Evolutionary conservation across 2,113 vertebrate species (phyloP), one percentile per base, ranked within the genome.

Genomic region (Pteruthius melanotis): DNA sequence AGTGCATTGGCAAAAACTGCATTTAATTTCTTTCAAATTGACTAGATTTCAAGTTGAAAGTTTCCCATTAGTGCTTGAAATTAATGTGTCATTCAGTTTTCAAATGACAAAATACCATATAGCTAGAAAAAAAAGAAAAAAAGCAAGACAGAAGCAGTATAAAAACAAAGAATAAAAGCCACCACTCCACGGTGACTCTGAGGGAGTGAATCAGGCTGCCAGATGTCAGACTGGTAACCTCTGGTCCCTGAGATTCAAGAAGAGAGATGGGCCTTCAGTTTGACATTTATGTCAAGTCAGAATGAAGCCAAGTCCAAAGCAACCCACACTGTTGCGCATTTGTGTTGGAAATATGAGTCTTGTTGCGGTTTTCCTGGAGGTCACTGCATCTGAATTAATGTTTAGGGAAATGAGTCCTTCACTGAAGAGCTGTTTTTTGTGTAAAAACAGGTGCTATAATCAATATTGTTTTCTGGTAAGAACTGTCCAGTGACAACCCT

Each of bases 61-160:
- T 95, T 97, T 96, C 87, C 94, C 91, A 89, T 94, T 95, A 95
- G 84, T 94, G 83, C 93, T 77, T 96, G 94, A 95, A 97, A 96
- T 96, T 94, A 96, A 95, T 70, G 83, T 95, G 92, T 93, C 94
- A 94, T 96, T 95, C 91, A 79, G 66, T 90, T 96, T 95, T 94
- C 75, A 86, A 94, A 93, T 90, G 90, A 93, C 90, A 96, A 93
- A 96, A 96, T 83, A 93, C 59, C 24, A 83, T 86, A 56, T 44
- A 94, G 35, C 15, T 47, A 69, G 84, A 60, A 4, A 42, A 42
- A 44, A 42, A 42, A 42, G 14, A 65, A 33, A 75, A 53, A 56
- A 83, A 79, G 42, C 27, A 59, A 94, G 54, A 83, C 66, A 23
- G 21, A 85, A 88, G 40, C 16, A 33, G 5, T 77, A 53, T 56